A percentile compares a stretch with the other conserved stretches of the same genome.
These are phyloP conservation scores for Zaprionus ornatus DNA, from an alignment of 1,140 invertebrate genomes.

Conservation along the genomic window DNA sequence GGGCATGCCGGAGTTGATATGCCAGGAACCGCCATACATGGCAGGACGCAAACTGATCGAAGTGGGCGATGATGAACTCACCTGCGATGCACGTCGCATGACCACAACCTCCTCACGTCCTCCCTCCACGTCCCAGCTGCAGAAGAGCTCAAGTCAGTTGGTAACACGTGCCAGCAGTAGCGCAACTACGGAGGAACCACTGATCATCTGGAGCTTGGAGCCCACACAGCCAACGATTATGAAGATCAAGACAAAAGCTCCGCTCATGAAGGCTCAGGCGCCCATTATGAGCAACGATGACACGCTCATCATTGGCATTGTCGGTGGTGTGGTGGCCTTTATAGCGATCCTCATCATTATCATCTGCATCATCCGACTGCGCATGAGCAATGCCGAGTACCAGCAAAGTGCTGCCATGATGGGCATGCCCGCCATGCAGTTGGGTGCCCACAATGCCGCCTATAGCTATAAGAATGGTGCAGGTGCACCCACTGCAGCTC, in stretches of 20 bases:
- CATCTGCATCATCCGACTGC: conserved; percentile 92
- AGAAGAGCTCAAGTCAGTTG: conserved; percentile 83
- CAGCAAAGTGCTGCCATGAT: conserved; percentile 87
- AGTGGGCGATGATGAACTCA: conserved; percentile 91
- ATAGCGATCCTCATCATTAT: conserved; percentile 94
- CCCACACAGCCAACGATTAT: conserved; percentile 85
- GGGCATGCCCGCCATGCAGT: conserved; percentile 84
- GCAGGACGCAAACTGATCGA: conserved; percentile 88
- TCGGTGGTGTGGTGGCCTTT: conserved; percentile 95
- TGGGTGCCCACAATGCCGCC: conserved; percentile 85
- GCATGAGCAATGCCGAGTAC: conserved; percentile 88
- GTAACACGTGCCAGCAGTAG: conserved; percentile 84
- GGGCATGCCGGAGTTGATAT: conserved; percentile 86
- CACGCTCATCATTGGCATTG: conserved; percentile 95
- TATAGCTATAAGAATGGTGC: conserved; percentile 84
- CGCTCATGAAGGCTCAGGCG: conserved; percentile 85
- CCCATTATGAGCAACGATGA: conserved; percentile 92
- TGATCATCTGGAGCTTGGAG: conserved; percentile 94
- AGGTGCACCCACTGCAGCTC: conserved; percentile 83
- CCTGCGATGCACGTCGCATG: conserved; percentile 88
- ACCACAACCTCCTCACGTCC: conserved; percentile 84
- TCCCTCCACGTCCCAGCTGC: conserved; percentile 62
- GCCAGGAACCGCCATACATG: conserved; percentile 88
- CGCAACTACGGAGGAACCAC: conserved; percentile 88
- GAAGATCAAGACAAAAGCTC: conserved; percentile 86